Evolutionary conservation across 1,140 invertebrate species (phyloP).

Genomic region (Eriosoma lanigerum): DNA sequence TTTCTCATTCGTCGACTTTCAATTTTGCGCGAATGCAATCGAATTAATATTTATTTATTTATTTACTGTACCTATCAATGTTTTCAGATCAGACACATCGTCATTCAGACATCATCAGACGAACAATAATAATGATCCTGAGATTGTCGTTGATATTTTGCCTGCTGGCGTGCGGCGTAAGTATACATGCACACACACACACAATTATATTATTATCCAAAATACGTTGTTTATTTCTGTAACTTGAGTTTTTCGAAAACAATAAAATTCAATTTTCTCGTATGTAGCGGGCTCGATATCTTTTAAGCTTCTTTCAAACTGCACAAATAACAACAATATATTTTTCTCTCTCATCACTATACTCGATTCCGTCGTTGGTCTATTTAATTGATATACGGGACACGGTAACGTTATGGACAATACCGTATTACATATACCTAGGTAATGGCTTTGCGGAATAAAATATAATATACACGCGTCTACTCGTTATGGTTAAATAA

Average conservation of each 20-base stretch:
- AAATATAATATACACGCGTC: background rate
- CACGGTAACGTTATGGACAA: slow-evolving; percentile 16
- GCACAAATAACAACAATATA: background rate
- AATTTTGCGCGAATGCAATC: too few relatives aligned
- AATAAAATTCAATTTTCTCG: too few relatives aligned
- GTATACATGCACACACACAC: background rate
- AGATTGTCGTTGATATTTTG: slow-evolving; percentile 37
- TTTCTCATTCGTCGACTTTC: too few relatives aligned
- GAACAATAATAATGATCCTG: slow-evolving; percentile 31
- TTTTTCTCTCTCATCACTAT: background rate
- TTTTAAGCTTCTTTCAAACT: too few relatives aligned
- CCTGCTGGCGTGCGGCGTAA: slow-evolving; percentile 21
- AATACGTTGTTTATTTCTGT: too few relatives aligned
- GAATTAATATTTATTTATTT: too few relatives aligned
- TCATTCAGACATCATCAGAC: background rate
- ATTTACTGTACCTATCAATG: too few relatives aligned
- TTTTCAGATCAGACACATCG: background rate
- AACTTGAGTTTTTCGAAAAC: too few relatives aligned
- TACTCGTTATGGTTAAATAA: slow-evolving; percentile 44
- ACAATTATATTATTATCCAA: too few relatives aligned
- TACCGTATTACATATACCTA: slow-evolving; percentile 17
- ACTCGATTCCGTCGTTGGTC: slow-evolving; percentile 6
- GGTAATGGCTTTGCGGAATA: slow-evolving; percentile 6
- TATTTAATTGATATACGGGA: slow-evolving; percentile 13
- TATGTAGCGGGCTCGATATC: too few relatives aligned